Evolutionary conservation across 37 sponge, comb jelly and placozoan genomes (phyloP).

Genomic region (Haliclona indistincta): DNA sequence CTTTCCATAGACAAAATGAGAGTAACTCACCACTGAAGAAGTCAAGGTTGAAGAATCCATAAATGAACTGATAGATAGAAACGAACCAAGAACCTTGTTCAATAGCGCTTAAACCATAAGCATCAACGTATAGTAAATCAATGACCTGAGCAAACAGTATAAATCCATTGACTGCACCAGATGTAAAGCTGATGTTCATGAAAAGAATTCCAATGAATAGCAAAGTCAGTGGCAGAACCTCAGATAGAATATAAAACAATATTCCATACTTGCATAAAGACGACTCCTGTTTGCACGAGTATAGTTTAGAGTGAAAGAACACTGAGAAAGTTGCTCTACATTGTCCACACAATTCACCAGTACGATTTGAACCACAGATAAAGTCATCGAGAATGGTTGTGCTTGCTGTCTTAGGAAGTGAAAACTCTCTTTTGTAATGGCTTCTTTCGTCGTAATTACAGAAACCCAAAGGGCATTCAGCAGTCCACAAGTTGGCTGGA

Average conservation of each 20-base stretch:
- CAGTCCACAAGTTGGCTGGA: constrained; percentile 7
- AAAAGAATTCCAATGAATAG: constrained; percentile 18
- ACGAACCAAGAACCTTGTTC: background rate
- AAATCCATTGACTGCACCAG: constrained; percentile 41
- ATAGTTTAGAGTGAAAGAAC: constrained; percentile 21
- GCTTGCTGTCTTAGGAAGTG: background rate
- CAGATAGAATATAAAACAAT: constrained; percentile 35
- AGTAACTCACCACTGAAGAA: constrained; percentile 29
- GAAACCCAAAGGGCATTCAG: constrained; percentile 28
- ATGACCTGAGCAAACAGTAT: constrained; percentile 47
- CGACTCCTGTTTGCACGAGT: background rate
- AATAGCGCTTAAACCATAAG: background rate
- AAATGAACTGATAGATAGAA: constrained; percentile 5
- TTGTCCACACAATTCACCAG: constrained; percentile 35
- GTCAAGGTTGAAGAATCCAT: constrained; percentile 41
- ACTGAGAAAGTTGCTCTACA: constrained; percentile 17
- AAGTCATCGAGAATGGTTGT: constrained; percentile 2
- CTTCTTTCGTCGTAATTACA: background rate
- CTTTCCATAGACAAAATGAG: constrained; percentile 41
- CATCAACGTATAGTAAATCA: constrained; percentile 14
- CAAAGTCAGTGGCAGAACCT: constrained; percentile 39
- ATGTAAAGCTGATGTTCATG: constrained; percentile 40
- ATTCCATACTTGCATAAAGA: constrained; percentile 12
- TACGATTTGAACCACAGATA: constrained; percentile 19
- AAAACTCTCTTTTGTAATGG: background rate